phyloP scores from a whole-genome alignment of 2,797 vertebrate species.

The Siniperca obscura region DNA sequence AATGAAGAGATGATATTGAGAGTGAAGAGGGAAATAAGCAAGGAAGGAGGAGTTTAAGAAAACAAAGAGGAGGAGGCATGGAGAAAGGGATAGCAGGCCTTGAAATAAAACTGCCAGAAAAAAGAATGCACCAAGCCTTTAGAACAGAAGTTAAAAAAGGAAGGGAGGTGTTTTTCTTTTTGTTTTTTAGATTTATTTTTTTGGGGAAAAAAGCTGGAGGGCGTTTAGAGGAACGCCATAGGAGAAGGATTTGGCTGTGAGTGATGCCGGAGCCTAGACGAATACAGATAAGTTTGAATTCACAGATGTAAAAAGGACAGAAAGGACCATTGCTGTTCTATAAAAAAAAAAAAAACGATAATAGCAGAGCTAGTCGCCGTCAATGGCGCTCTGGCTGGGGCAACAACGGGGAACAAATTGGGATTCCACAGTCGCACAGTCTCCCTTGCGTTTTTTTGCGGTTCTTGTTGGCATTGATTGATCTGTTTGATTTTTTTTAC shows the following conservation, averaged over 20 bases:
- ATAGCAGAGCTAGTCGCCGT: slow-evolving; percentile 57
- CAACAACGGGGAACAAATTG: slow-evolving; percentile 70
- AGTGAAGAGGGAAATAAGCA: slow-evolving; percentile 19
- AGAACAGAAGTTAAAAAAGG: slow-evolving; percentile 23
- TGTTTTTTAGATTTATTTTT: slow-evolving; percentile 32
- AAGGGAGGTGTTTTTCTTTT: slow-evolving; percentile 13
- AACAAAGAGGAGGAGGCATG: slow-evolving; percentile 58
- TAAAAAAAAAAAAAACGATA: slow-evolving; percentile 37
- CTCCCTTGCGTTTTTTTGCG: slow-evolving; percentile 47
- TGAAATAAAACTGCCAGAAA: slow-evolving; percentile 42
- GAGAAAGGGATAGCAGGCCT: slow-evolving; percentile 51
- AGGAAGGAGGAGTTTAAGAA: slow-evolving; percentile 50
- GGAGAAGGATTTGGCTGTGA: slow-evolving; percentile 70
- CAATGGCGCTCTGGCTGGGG: slow-evolving; percentile 55
- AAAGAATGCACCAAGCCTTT: slow-evolving; percentile 21
- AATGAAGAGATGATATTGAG: slow-evolving; percentile 14
- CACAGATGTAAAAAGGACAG: slow-evolving; percentile 48
- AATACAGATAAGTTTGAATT: slow-evolving; percentile 77
- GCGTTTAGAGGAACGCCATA: slow-evolving; percentile 58
- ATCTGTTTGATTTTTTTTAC: slow-evolving; percentile 34
- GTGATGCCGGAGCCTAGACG: slow-evolving; percentile 51
- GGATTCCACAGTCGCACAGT: slow-evolving; percentile 70
- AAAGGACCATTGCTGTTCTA: slow-evolving; percentile 37
- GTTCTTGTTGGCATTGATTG: slow-evolving; percentile 39
- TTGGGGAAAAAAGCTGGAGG: slow-evolving; percentile 36